These are phyloP conservation scores for Eurytoma californica DNA, from an alignment of 2,888 invertebrate genomes.

Conservation along the genomic window DNA sequence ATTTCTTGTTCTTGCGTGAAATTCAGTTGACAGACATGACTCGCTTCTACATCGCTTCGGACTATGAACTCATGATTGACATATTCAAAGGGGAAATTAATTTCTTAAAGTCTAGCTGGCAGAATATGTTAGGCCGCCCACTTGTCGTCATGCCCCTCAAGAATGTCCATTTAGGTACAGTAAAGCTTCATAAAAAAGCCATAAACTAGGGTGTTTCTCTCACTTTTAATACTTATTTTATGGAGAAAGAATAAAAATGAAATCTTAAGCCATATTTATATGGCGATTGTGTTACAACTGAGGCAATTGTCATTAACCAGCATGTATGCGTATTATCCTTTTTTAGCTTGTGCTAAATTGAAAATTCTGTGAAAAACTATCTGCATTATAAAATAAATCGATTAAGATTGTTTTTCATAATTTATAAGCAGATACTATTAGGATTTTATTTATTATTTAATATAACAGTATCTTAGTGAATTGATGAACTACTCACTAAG, in stretches of 20 bases:
- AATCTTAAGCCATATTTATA: background rate
- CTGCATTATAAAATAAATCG: no score
- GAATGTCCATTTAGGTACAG: constrained; percentile 91
- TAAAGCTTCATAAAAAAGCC: constrained; percentile 59
- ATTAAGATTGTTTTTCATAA: background rate
- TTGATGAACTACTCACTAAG: background rate
- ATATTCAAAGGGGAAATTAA: constrained; percentile 97
- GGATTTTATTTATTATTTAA: background rate
- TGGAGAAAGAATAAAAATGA: constrained; percentile 2
- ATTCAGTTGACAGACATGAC: constrained; percentile 96
- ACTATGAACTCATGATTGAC: constrained; percentile 98
- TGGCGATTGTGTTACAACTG: constrained; percentile 12
- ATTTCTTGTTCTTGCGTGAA: constrained; percentile 60
- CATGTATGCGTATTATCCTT: constrained; percentile 62
- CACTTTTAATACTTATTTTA: constrained; percentile 45
- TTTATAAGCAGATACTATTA: background rate
- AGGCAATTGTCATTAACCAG: constrained; percentile 58
- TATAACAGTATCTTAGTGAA: background rate
- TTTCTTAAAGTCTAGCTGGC: constrained; percentile 99
- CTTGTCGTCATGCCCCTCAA: constrained; percentile 93
- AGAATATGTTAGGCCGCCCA: constrained; percentile 97
- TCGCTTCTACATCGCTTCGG: constrained; percentile 98
- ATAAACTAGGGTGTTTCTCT: constrained; percentile 47
- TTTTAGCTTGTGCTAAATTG: constrained; percentile 24
- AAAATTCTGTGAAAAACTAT: constrained; percentile 20